Evolutionary conservation across 2,113 vertebrate genomes (phyloP).

Genomic region (Melanocharis versteri): DNA sequence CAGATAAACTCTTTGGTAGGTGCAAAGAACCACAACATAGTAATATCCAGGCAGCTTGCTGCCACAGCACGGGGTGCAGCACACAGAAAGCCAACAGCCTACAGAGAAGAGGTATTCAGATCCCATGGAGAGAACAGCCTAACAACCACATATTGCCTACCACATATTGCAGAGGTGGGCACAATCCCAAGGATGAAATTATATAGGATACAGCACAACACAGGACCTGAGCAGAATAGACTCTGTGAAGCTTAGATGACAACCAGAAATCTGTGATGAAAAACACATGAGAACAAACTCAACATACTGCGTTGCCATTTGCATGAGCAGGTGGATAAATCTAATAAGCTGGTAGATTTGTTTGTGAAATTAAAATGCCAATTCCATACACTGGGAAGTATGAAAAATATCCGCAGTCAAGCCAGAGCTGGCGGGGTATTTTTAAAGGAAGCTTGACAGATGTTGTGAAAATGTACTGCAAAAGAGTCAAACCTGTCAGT

Average conservation of each 20-base stretch:
- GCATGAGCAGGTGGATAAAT: not conserved
- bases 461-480: not conserved
- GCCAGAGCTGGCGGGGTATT: not conserved
- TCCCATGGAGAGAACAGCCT: not conserved
- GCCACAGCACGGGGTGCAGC: constrained; percentile 2
- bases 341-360: not conserved
- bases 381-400: not conserved
- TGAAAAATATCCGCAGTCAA: not conserved
- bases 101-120: not conserved
- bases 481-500: not conserved
- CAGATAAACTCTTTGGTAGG: not conserved
- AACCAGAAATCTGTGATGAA: not conserved
- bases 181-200: not conserved
- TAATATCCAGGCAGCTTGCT: constrained; percentile 7
- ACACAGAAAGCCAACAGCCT: not conserved
- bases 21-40: not conserved
- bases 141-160: not conserved
- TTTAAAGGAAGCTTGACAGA: constrained; percentile 10
- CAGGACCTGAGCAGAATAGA: not conserved
- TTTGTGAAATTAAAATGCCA: not conserved
- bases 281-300: not conserved
- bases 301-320: not conserved
- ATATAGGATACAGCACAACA: not conserved
- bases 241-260: not conserved
- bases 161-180: not conserved